Base-by-base conservation (phyloP, 2,113 vertebrate species). In the Trogon surrucura region DNA sequence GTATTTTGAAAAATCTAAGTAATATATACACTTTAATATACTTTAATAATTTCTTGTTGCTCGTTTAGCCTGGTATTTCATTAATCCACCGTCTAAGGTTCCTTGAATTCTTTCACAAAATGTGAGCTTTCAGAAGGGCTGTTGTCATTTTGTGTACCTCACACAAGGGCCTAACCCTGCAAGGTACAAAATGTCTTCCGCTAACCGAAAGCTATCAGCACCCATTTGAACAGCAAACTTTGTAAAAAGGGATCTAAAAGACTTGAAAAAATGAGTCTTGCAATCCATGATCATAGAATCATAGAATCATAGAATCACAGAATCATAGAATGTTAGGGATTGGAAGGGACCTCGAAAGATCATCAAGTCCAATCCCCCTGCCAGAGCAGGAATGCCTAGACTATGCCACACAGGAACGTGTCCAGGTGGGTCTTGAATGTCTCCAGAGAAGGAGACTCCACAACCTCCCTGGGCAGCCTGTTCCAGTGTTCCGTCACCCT, bases 91-190 rank as follows among this genome's bases (percentile, higher is more conserved):
- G 11, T 4, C 22, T 58, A 70, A 73, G 0, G 2, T 61, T 87
- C 32, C 41, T 70, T 12, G 0, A 67, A 60, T 65, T 69, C 23
- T 71, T 53, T 89, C 22, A 75, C 17, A 80, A 82, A 89, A 72
- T 26, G 1, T 26, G 6, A 45, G 25, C 13, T 91, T 81, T 85
- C 45, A 82, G 30, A 79, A 89, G n/a, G 16, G 5, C 6, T 19
- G 17, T 22, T 4, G 6, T 51, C 44, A 56, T 56, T 61, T 61
- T 10, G 1, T 13, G 3, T 16, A 54, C 9, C 5, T 45, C 8
- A 0, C 20, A 3, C 0, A 1, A 51, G 19, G 9, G 5, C 10
- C 50, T 80, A 51, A 53, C 23, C 10, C 25, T 61, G 17, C 20
- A 64, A 38, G 3, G 4, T 53, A 25, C 2, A 13, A 34, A 53